Percentiles rank a stretch among this genome's conserved stretches.
Conservation (phyloP, 92 coral and sea anemone genomes). For the Porites evermanni region DNA sequence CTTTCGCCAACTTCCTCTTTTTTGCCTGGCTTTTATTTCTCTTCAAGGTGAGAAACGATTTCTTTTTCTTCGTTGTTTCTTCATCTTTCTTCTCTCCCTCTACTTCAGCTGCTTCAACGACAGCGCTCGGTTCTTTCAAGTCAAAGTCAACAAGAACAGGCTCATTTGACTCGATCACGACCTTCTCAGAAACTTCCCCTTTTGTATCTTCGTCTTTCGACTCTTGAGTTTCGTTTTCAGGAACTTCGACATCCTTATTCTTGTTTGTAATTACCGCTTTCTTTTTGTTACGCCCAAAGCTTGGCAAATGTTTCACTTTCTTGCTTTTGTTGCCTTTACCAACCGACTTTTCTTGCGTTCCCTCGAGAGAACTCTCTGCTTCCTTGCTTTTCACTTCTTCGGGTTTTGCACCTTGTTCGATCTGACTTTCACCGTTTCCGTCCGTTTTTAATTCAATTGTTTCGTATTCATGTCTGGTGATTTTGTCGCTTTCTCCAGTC, state of each 20-base stretch:
- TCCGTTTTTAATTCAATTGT: not conserved
- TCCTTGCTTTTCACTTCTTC: constrained; percentile 9
- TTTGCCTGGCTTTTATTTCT: constrained; percentile 6
- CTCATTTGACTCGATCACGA: not conserved
- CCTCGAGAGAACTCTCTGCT: constrained; percentile 17
- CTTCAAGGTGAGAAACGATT: constrained; percentile 13
- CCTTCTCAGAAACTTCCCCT: not conserved
- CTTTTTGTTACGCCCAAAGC: constrained; percentile 42
- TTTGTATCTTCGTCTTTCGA: not conserved
- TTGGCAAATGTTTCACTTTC: constrained; percentile 40
- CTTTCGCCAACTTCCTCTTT: not conserved
- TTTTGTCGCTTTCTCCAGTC: not conserved
- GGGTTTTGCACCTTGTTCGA: constrained; percentile 4
- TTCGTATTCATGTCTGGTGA: not conserved
- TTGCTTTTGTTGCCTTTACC: constrained; percentile 34
- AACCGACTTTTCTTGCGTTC: constrained; percentile 15
- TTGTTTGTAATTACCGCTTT: constrained; percentile 13
- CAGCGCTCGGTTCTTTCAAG: not conserved
- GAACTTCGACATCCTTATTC: not conserved
- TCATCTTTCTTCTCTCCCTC: not conserved
- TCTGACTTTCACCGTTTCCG: not conserved
- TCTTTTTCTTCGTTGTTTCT: constrained; percentile 2
- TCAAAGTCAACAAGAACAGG: constrained; percentile 4
- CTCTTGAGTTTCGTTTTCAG: constrained; percentile 20
- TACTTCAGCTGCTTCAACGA: not conserved